Evolutionary conservation across 2,797 vertebrate species (phyloP), one percentile per base, ranked within the genome.

Genomic region (Falco rusticolus): DNA sequence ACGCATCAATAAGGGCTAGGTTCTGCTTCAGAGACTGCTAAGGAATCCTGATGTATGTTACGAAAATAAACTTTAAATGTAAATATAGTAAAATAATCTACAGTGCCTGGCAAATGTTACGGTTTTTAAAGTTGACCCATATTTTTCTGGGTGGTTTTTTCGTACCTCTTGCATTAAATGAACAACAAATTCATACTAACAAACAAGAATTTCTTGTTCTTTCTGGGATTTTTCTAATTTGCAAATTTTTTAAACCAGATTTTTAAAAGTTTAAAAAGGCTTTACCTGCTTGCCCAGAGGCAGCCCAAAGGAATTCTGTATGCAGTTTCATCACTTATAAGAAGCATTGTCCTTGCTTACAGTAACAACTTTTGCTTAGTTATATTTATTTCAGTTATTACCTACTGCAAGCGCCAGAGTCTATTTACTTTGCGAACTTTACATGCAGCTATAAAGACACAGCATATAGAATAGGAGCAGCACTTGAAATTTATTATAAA

Each of bases 41-140:
- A 59, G 77, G 66, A 87, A 89, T 91, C 75, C 70, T 96, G 47
- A 86, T 89, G 61, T 29, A 56, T 54, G 13, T 59, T 83, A 89
- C 56, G 71, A 93, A 82, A 94, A 92, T 89, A 80, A 93, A 79
- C 92, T 92, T 96, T 79, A 90, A 59, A 71, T 77, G 57, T 66
- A 96, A 97, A 93, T 91, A 89, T 63, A 90, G 41, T 83, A 94
- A 74, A 95, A 33, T 84, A 28, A 76, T 95, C 69, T 78, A 89
- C n/a, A 91, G 11, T 66, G 43, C 10, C 19, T 96, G 51, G n/a
- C 74, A 97, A 95, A 89, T 80, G 25, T 54, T 88, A 71, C 1
- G 15, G 3, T 7, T 61, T 92, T 89, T 61, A 59, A 77, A 87
- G 16, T 37, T 95, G 77, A 88, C 60, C 72, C 93, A 24, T 95